Conservation (phyloP, 2,888 invertebrate species). For the Chromoteleia sp. region DNA sequence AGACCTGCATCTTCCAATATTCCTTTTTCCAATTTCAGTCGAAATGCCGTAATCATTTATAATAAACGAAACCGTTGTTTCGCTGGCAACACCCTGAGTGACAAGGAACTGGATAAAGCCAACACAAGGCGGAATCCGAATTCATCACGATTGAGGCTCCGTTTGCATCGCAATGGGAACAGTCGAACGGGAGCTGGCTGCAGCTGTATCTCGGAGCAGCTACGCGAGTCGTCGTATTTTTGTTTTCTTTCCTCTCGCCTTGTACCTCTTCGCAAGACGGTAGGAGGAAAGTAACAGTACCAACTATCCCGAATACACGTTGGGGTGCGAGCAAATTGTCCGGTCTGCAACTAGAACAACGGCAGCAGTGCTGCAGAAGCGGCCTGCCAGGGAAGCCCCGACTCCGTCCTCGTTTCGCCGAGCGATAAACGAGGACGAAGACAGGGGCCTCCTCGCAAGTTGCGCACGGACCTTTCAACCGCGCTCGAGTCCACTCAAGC, state of each 20-base stretch:
- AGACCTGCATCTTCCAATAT: conserved; percentile 21
- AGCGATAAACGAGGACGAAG: neutral
- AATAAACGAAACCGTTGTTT: conserved; percentile 41
- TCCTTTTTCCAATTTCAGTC: neutral
- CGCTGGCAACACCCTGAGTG: conserved; percentile 8
- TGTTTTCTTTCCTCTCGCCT: conserved; percentile 63
- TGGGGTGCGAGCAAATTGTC: conserved; percentile 81
- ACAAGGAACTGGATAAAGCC: conserved; percentile 44
- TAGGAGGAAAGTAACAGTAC: conserved; percentile 80
- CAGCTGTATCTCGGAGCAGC: conserved; percentile 45
- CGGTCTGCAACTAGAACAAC: conserved; percentile 77
- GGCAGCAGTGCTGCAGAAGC: conserved; percentile 58
- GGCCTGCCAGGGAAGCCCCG: conserved; percentile 18
- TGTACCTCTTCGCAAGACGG: conserved; percentile 69
- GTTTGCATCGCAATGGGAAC: conserved; percentile 51
- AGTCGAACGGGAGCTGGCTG: conserved; percentile 57
- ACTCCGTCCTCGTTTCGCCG: conserved; percentile 9
- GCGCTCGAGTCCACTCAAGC: conserved; percentile 52
- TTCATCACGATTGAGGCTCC: conserved; percentile 52
- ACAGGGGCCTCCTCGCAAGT: conserved; percentile 24
- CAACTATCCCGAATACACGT: conserved; percentile 80
- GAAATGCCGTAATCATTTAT: conserved; percentile 5
- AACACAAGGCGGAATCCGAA: conserved; percentile 53
- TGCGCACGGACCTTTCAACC: conserved; percentile 28
- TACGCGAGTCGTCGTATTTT: conserved; percentile 61